Conservation (phyloP, 2,888 invertebrate species). For the Pollenia labialis region DNA sequence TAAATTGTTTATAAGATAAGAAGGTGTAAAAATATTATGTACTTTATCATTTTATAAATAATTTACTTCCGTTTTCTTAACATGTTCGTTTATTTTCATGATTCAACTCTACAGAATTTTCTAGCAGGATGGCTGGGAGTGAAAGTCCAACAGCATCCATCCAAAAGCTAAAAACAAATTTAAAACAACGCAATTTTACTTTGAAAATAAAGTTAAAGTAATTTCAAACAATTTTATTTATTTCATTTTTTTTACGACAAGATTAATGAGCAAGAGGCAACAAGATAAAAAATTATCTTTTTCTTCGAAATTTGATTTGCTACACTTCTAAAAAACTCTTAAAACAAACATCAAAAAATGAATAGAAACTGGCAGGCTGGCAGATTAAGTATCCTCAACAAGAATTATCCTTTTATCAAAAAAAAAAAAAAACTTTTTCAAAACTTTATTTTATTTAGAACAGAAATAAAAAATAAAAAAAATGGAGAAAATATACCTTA, state of each 20-base stretch:
- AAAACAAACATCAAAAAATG: slow-evolving; percentile 1
- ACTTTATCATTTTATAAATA: not conserved
- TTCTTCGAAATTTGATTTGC: not conserved
- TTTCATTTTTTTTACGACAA: not conserved
- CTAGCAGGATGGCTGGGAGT: not conserved
- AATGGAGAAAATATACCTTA: not conserved
- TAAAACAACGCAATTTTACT: slow-evolving; percentile 59
- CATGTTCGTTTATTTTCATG: not conserved
- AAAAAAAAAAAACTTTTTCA: not conserved
- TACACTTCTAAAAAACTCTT: fast-evolving
- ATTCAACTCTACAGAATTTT: not conserved
- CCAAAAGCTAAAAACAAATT: not conserved
- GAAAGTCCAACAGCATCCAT: not conserved
- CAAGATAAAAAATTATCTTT: not conserved
- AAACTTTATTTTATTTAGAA: slow-evolving; percentile 8
- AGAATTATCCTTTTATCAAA: not conserved
- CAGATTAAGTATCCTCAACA: not conserved
- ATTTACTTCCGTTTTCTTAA: not conserved
- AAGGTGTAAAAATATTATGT: not conserved
- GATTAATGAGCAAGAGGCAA: slow-evolving; percentile 10
- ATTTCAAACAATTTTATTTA: slow-evolving; percentile 50
- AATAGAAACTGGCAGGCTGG: not conserved
- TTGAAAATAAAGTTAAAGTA: slow-evolving; percentile 53
- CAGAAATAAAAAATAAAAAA: not conserved
- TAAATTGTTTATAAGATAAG: no score